Evolutionary conservation across 2,888 invertebrate genomes (phyloP).

Genomic region (Altica lythri): DNA sequence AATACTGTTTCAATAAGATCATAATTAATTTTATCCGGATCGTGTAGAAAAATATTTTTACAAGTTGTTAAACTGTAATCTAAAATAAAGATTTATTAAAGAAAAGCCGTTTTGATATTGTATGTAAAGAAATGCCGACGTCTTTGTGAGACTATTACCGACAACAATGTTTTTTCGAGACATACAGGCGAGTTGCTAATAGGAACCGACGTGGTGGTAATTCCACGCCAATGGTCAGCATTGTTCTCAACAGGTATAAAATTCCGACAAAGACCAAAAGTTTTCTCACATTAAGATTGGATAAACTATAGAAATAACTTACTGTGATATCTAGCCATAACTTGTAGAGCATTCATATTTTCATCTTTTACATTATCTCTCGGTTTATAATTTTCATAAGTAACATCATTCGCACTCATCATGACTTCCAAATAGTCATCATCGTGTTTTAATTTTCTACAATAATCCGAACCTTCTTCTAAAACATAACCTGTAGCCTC

Average conservation of each 20-base stretch:
- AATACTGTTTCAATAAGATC: constrained; percentile 76
- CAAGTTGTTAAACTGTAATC: constrained; percentile 67
- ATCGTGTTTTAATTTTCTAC: constrained; percentile 62
- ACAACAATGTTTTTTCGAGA: too few species aligned
- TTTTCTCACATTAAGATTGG: too few species aligned
- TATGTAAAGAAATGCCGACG: too few species aligned
- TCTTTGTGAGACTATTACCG: too few species aligned
- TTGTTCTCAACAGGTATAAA: too few species aligned
- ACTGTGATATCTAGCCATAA: constrained; percentile 70
- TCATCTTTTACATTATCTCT: constrained; percentile 71
- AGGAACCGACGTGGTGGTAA: too few species aligned
- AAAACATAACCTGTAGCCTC: constrained; percentile 66
- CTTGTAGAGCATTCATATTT: constrained; percentile 69
- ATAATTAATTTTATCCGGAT: constrained; percentile 76
- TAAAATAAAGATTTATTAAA: constrained; percentile 37
- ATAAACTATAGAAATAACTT: constrained; percentile 29
- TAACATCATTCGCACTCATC: constrained; percentile 59
- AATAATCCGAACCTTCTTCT: constrained; percentile 67
- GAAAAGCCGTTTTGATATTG: too few species aligned
- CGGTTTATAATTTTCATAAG: constrained; percentile 55
- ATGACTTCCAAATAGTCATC: constrained; percentile 66
- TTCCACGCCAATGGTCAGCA: too few species aligned
- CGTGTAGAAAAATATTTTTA: constrained; percentile 77
- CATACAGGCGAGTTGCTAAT: too few species aligned
- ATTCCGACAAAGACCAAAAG: too few species aligned